Base-by-base conservation (phyloP, 2,113 vertebrate genomes). In the Hydrochoerus hydrochaeris region DNA sequence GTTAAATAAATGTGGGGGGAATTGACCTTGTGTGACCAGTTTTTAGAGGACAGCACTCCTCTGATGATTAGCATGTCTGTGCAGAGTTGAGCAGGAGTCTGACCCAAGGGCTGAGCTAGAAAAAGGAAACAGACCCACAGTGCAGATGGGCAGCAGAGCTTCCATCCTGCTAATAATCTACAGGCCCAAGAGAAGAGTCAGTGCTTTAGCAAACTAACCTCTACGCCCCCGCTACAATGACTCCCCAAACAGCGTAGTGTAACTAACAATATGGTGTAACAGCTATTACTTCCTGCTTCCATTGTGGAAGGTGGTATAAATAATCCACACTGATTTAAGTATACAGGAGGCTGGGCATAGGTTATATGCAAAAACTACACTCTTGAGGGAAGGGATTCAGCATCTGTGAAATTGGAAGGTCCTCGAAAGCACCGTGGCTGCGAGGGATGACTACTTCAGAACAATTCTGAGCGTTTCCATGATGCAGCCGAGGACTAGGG, bases 401-500 rank as follows among this genome's bases (percentile, higher is more conserved):
- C 28, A 78, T 17, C 30, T 30, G n/a, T n/a, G 9, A 16, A 44
- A 26, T 16, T 30, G n/a, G 38, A 17, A 62, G 8, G 13, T 52
- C 62, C 41, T 60, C 17, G 1, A 73, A 91, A 69, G 62, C 35
- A 9, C 52, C 7, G 0, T 26, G 26, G 8, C 8, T 69, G 26
- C 2, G 44, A 63, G 41, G 28, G 44, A 38, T n/a, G 16, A 78
- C 32, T 65, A n/a, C 77, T 67, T 94, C 67, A 75, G 46, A 87
- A 41, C 52, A 46, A 13, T 60, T 54, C 26, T 24, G 54, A 26
- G 13, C 19, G 35, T 82, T 57, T 52, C 46, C 2, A 14, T 16
- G 17, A 17, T 2, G 1, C 24, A 88, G 28, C 14, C 1, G 1
- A 16, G 54, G 71, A 54, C 1, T 0, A 0, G 54, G 69, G 92